Evolutionary conservation across 2,113 vertebrate genomes (phyloP).

Genomic region (Ochotona princeps): DNA sequence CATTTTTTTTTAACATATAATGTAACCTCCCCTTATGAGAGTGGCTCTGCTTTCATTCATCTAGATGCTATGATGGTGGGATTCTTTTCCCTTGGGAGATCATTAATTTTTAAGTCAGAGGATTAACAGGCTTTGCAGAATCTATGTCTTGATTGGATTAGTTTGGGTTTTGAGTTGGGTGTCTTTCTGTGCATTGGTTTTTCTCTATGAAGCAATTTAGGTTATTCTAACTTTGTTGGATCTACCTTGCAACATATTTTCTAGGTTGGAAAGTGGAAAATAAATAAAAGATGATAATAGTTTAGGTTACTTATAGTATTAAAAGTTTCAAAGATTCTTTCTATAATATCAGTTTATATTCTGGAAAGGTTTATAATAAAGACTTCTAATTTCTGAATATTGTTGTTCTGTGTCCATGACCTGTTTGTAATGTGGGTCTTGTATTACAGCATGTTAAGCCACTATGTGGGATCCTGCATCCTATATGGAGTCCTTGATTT

Average conservation of each 20-base stretch:
- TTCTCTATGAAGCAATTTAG: constrained; percentile 55
- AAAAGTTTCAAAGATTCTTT: constrained; percentile 56
- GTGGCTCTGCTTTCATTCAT: constrained; percentile 51
- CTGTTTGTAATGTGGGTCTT: no score
- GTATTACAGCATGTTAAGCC: no score
- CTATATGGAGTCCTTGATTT: no score
- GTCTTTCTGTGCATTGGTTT: constrained; percentile 60
- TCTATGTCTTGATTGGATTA: constrained; percentile 57
- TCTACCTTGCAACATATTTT: constrained; percentile 17
- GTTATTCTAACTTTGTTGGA: constrained; percentile 40
- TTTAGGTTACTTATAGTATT: constrained; percentile 52
- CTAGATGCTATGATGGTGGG: neutral
- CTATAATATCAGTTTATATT: constrained; percentile 73
- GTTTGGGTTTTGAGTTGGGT: constrained; percentile 13
- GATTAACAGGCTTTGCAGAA: constrained; percentile 22
- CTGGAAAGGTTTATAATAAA: constrained; percentile 75
- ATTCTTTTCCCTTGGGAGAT: constrained; percentile 41
- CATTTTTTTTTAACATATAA: constrained; percentile 20
- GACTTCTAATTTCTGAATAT: constrained; percentile 70
- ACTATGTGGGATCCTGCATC: no score
- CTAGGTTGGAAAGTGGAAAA: constrained; percentile 64
- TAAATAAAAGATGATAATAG: constrained; percentile 62
- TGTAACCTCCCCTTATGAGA: constrained; percentile 14
- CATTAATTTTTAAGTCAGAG: constrained; percentile 50
- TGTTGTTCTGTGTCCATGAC: constrained; percentile 23